These are phyloP conservation scores for Cyanoderma ruficeps DNA, from an alignment of 2,113 vertebrate species.

Conservation along the genomic window DNA sequence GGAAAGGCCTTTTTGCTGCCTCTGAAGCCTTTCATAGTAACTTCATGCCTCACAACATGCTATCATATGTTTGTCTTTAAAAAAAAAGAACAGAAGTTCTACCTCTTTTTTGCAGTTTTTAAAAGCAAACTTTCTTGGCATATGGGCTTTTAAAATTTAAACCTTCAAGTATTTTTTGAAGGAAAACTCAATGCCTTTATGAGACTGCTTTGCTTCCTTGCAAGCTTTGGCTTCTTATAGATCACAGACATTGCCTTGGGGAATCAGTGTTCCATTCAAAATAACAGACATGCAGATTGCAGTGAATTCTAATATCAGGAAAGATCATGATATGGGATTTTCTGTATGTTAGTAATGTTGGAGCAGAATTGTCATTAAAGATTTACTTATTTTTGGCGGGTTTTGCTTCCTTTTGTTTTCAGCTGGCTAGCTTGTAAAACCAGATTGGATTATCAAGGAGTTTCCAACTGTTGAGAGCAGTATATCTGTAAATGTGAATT, in stretches of 20 bases:
- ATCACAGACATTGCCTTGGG: neutral
- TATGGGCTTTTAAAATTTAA: slow-evolving; percentile 24
- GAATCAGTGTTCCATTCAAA: neutral
- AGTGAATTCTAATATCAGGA: neutral
- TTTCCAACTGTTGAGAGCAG: neutral
- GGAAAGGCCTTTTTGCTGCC: neutral
- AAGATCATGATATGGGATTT: neutral
- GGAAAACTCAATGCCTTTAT: neutral
- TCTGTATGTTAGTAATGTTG: neutral
- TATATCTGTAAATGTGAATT: neutral
- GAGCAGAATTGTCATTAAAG: neutral
- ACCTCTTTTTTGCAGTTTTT: neutral
- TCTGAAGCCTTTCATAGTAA: neutral
- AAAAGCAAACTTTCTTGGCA: slow-evolving; percentile 5
- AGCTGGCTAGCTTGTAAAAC: neutral
- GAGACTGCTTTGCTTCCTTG: neutral
- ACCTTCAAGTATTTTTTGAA: neutral
- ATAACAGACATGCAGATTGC: neutral
- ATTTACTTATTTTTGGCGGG: neutral
- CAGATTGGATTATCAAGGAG: neutral
- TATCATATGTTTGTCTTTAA: neutral
- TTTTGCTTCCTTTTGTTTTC: neutral
- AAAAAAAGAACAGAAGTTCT: neutral
- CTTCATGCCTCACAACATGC: neutral
- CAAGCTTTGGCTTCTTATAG: neutral